Base-by-base conservation (phyloP, 2,888 invertebrate species). In the Portevinia maculata region DNA sequence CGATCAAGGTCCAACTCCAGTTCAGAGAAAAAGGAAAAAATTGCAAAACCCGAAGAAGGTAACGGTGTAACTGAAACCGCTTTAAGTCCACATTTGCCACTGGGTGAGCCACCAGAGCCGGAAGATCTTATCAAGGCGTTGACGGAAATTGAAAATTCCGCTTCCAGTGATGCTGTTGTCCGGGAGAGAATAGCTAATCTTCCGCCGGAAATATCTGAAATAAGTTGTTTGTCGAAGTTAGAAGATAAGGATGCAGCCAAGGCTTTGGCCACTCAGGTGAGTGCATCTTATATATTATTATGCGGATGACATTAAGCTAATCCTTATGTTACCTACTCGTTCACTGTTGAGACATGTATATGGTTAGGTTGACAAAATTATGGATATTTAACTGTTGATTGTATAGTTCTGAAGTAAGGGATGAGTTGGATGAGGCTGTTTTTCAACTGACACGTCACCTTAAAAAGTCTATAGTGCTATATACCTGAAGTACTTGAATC, bases 201-300 rank as follows among this genome's bases (percentile, higher is more conserved):
- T 62, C 99, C 99, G 0, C 96, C 96, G 55, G 98, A 98, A 92
- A 97, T 99, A 2, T 98, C 98, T 0, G 98, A 99, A 93, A 94
- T 97, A 3, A 94, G 95, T 86, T 93, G 96, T 87, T 93, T 99
- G 74, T 93, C 95, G 85, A 97, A 97, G 92, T 92, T 98, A 86
- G 94, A 95, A 93, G 96, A 96, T 90, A 95, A 95, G 89, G 94
- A 95, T 86, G 94, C 95, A 11, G 97, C 96, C 0, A 92, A 95
- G 87, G 94, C 94, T 85, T 91, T 98, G 60, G 95, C 95, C 81
- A 92, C 93, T 1, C 94, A 97, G 88, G 98, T 98, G 7, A 46
- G 84, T 70, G 21, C n/a, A n/a, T n/a, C n/a, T n/a, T n/a, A n/a
- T n/a, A n/a, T n/a, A n/a, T n/a, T n/a, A n/a, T n/a, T n/a, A n/a